These are phyloP conservation scores for Heliconius hermathena DNA, from an alignment of 1,140 invertebrate species.

Conservation along the genomic window DNA sequence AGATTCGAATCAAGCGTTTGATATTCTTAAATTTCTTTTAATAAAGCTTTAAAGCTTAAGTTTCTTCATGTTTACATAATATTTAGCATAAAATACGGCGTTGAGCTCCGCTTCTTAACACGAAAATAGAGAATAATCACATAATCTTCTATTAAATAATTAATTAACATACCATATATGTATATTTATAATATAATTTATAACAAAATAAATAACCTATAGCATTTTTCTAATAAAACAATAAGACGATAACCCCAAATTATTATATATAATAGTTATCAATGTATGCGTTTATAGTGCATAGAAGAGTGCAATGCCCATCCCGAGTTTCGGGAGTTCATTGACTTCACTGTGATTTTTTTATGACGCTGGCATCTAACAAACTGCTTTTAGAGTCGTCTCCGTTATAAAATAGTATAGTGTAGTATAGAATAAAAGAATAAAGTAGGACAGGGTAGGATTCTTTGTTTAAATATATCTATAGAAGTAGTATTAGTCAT, in stretches of 20 bases:
- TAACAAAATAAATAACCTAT: too few species aligned
- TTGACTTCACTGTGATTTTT: constrained; percentile 52
- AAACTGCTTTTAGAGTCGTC: constrained; percentile 5
- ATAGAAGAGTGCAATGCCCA: constrained; percentile 51
- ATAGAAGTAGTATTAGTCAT: too few species aligned
- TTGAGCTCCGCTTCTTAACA: too few species aligned
- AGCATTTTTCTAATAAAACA: background rate
- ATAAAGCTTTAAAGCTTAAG: too few species aligned
- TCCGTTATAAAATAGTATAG: background rate
- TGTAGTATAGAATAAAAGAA: background rate
- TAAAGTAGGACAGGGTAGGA: background rate
- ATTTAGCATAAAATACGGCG: too few species aligned
- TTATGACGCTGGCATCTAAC: constrained; percentile 41
- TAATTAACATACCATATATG: too few species aligned
- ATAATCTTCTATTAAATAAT: too few species aligned
- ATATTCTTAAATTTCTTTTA: too few species aligned
- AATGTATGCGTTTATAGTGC: constrained; percentile 26
- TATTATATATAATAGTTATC: constrained; percentile 26
- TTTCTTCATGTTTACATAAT: too few species aligned
- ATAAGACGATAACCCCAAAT: constrained; percentile 14
- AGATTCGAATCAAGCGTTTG: too few species aligned
- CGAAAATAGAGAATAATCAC: too few species aligned
- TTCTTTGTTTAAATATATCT: too few species aligned
- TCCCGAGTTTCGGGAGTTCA: constrained; percentile 44
- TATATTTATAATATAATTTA: background rate